A percentile compares a stretch with the other conserved stretches of the same genome.
Evolutionary conservation across 2,888 invertebrate species (phyloP).

Genomic region (Zygothrica quintamaculata): DNA sequence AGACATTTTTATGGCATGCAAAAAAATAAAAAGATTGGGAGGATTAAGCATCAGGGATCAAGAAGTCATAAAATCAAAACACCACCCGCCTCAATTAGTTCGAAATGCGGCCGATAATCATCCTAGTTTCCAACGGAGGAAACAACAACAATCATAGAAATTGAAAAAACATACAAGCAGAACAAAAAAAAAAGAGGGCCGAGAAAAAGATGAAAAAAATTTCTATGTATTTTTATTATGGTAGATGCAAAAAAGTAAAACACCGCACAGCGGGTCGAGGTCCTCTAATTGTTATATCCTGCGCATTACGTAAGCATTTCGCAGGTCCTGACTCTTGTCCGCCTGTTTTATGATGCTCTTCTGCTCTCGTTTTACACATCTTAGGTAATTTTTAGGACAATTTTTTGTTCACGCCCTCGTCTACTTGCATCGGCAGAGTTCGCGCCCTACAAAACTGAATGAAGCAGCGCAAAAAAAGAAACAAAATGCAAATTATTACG

Average conservation of each 20-base stretch:
- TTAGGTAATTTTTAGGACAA: constrained; percentile 76
- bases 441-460: constrained; percentile 46
- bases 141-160: constrained; percentile 23
- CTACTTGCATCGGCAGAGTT: constrained; percentile 31
- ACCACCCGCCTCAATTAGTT: constrained; percentile 76
- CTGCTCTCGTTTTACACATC: constrained; percentile 67
- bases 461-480: constrained; percentile 45
- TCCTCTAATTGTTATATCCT: constrained; percentile 25
- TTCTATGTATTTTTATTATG: constrained; percentile 60
- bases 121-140: constrained; percentile 14
- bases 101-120: constrained; percentile 57
- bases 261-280: constrained; percentile 56
- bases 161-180: constrained; percentile 4
- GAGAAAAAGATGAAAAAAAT: constrained; percentile 30
- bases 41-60: constrained; percentile 41
- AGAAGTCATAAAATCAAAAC: constrained; percentile 44
- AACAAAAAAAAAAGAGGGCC: constrained; percentile 1
- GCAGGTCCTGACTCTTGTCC: neutral
- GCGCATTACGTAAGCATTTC: constrained; percentile 49
- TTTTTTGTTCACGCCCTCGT: constrained; percentile 49
- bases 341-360: constrained; percentile 33
- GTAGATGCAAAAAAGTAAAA: constrained; percentile 65
- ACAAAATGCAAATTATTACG: constrained; percentile 77
- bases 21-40: constrained; percentile 53
- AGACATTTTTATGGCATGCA: constrained; percentile 47